Evolutionary conservation across 2,113 vertebrate species (phyloP).

Genomic region (Heterotilapia buettikoferi): DNA sequence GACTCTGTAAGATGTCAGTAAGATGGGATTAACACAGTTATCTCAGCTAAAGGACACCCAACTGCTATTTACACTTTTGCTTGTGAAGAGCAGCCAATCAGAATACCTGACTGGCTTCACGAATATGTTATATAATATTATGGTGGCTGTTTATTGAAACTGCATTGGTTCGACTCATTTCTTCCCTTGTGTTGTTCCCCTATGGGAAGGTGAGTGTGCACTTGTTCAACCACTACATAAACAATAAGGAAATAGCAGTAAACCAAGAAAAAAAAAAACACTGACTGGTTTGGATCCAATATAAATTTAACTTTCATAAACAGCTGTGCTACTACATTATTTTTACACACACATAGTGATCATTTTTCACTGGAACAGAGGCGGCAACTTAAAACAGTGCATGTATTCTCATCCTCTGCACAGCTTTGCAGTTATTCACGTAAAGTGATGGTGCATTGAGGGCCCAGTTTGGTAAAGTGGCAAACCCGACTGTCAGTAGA

Average conservation of each 20-base stretch:
- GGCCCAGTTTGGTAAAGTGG: neutral
- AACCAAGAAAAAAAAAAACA: fast-evolving
- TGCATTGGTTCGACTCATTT: neutral
- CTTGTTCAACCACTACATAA: fast-evolving
- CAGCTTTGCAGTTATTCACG: neutral
- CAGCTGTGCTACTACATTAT: neutral
- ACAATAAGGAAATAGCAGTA: fast-evolving
- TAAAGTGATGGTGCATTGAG: neutral
- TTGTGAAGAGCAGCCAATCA: neutral
- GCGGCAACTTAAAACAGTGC: neutral
- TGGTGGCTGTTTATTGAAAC: neutral
- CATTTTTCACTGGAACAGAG: neutral
- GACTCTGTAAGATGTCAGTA: neutral
- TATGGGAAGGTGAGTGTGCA: neutral
- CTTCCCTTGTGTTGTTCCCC: neutral
- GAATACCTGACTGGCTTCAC: neutral
- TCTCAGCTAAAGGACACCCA: neutral
- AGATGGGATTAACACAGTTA: fast-evolving
- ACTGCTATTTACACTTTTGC: neutral
- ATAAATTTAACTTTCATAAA: neutral
- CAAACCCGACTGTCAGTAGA: fast-evolving
- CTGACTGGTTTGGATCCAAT: neutral
- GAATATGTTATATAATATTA: neutral
- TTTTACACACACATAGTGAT: neutral
- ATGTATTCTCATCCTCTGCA: fast-evolving